These are phyloP conservation scores for Neoitamus cyanurus DNA, from an alignment of 2,888 invertebrate genomes.

Conservation along the genomic window DNA sequence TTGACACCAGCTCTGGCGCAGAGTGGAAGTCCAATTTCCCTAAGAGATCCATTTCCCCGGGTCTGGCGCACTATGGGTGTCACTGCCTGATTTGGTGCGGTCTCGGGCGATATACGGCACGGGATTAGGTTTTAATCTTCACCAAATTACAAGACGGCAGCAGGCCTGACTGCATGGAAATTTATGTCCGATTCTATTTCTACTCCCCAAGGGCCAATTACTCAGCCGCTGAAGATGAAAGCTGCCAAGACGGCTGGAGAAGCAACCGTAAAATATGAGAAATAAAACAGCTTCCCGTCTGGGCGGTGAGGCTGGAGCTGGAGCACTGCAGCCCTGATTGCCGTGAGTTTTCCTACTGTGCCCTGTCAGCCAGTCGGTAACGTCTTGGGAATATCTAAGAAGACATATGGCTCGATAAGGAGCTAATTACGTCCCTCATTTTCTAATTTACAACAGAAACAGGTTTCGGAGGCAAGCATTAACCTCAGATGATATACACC, in stretches of 20 bases:
- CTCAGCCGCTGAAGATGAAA: slow-evolving; percentile 19
- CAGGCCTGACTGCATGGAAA: not conserved
- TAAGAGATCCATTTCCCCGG: not conserved
- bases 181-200: slow-evolving; percentile 32
- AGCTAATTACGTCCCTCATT: slow-evolving; percentile 5
- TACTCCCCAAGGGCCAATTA: slow-evolving; percentile 16
- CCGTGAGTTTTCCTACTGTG: not conserved
- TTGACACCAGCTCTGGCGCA: slow-evolving; percentile 22
- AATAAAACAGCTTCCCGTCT: slow-evolving; percentile 30
- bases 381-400: not conserved
- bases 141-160: not conserved
- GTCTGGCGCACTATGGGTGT: not conserved
- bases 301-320: not conserved
- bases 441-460: slow-evolving; percentile 12
- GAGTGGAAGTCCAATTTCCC: slow-evolving; percentile 9
- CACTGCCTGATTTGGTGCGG: slow-evolving; percentile 21
- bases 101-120: not conserved
- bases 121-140: slow-evolving; percentile 18
- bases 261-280: slow-evolving; percentile 12
- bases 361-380: not conserved
- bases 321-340: not conserved
- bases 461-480: slow-evolving; percentile 15
- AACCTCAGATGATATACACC: not conserved
- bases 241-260: slow-evolving; percentile 1
- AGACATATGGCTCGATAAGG: slow-evolving; percentile 31